Percentiles rank a stretch among this genome's conserved stretches.
Conservation (phyloP, 2,797 vertebrate genomes). For the Hapalemur alaotrensis region DNA sequence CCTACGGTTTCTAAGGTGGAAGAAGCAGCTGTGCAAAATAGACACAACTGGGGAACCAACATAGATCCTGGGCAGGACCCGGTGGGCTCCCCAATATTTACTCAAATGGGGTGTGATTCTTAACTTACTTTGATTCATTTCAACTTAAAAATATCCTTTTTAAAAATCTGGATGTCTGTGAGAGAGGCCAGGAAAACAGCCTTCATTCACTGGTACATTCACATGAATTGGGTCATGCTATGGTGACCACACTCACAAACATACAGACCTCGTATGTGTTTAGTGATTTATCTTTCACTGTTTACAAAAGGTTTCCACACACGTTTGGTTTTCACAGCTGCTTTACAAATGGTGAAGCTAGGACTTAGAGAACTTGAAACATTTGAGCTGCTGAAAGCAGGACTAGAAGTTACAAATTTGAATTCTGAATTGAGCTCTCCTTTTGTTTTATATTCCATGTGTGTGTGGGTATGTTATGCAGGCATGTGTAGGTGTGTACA, state of each 20-base stretch:
- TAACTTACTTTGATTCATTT: background rate
- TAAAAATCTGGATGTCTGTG: background rate
- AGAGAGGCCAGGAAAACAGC: background rate
- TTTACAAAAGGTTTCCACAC: background rate
- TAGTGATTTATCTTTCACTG: background rate
- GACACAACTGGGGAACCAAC: background rate
- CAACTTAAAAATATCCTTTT: background rate
- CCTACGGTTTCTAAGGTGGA: background rate
- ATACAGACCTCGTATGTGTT: background rate
- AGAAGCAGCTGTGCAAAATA: background rate
- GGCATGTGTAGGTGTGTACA: background rate
- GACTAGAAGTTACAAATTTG: background rate
- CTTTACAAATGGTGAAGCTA: slow-evolving; percentile 13
- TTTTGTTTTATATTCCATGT: background rate
- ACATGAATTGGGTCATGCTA: background rate
- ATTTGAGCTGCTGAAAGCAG: background rate
- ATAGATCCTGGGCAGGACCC: background rate
- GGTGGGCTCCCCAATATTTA: background rate
- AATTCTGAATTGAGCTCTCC: background rate
- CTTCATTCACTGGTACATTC: background rate
- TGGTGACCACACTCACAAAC: background rate
- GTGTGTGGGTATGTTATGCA: background rate
- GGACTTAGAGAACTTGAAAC: background rate
- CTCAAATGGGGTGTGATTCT: background rate
- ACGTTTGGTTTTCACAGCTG: background rate